phyloP scores from a whole-genome alignment of 2,797 vertebrate genomes.

The Falco biarmicus region DNA sequence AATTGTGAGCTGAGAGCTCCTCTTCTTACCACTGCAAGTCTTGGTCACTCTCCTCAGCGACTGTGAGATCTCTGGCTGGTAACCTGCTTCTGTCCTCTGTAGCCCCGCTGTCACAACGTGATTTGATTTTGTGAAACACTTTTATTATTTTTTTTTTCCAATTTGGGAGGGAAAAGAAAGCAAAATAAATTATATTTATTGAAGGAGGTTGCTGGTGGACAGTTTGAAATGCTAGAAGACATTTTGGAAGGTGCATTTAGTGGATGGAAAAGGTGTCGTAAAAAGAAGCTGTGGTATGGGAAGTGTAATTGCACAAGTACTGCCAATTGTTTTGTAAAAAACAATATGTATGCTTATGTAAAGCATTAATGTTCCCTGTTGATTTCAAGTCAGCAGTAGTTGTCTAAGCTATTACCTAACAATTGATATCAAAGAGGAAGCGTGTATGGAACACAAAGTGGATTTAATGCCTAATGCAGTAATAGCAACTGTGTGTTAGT shows the following conservation, averaged over 20 bases:
- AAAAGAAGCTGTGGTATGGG: not conserved
- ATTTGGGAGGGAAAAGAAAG: not conserved
- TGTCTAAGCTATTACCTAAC: not conserved
- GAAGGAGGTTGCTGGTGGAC: not conserved
- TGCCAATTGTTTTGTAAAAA: not conserved
- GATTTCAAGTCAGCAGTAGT: not conserved
- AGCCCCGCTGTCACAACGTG: not conserved
- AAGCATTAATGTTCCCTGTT: not conserved
- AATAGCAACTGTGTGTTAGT: not conserved
- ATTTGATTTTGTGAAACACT: not conserved
- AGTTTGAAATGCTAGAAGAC: not conserved
- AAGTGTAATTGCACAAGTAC: not conserved
- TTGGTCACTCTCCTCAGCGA: not conserved
- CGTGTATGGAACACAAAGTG: rapidly evolving
- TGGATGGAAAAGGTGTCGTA: not conserved
- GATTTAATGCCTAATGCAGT: not conserved
- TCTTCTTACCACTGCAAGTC: not conserved
- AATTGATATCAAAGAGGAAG: not conserved
- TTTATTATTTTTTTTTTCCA: not conserved
- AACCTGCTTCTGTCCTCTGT: not conserved
- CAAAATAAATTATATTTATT: not conserved
- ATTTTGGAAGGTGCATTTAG: not conserved
- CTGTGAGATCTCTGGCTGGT: not conserved
- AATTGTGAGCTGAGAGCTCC: not conserved
- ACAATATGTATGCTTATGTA: not conserved